Evolutionary conservation across 2,888 invertebrate genomes (phyloP).

Genomic region (Tricholauxania praeusta): DNA sequence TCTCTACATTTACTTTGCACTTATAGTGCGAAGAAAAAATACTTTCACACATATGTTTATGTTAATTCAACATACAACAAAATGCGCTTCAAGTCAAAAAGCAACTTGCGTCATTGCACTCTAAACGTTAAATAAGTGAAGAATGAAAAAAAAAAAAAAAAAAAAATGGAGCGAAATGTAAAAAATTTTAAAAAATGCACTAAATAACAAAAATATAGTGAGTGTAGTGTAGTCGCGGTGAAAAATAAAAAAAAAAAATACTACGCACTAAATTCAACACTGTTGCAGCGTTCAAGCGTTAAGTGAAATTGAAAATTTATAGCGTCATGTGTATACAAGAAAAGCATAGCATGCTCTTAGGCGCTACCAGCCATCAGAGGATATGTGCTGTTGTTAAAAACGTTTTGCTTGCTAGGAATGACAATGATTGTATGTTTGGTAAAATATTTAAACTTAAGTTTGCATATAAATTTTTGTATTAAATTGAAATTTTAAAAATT

Average conservation of each 20-base stretch:
- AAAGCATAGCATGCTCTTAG: constrained; percentile 6
- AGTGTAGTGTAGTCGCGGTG: background rate
- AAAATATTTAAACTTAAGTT: no score
- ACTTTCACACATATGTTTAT: constrained; percentile 16
- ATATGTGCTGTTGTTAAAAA: background rate
- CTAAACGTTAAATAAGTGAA: background rate
- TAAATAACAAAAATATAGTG: background rate
- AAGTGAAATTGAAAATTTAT: constrained; percentile 8
- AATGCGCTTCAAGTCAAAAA: background rate
- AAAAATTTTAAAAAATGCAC: background rate
- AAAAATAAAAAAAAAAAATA: background rate
- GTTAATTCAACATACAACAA: constrained; percentile 21
- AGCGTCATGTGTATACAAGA: background rate
- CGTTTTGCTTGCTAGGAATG: no score
- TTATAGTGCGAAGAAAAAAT: no score
- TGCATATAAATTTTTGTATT: no score
- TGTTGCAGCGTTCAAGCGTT: background rate
- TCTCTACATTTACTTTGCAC: no score
- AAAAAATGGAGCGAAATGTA: background rate
- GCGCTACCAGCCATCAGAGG: background rate
- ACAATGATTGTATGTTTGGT: no score
- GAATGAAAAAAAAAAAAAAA: background rate
- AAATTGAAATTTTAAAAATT: no score
- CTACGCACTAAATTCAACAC: constrained; percentile 8
- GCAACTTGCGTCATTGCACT: constrained; percentile 25